Evolutionary conservation across 2,113 vertebrate species (phyloP).

Genomic region (Misgurnus mizolepis): DNA sequence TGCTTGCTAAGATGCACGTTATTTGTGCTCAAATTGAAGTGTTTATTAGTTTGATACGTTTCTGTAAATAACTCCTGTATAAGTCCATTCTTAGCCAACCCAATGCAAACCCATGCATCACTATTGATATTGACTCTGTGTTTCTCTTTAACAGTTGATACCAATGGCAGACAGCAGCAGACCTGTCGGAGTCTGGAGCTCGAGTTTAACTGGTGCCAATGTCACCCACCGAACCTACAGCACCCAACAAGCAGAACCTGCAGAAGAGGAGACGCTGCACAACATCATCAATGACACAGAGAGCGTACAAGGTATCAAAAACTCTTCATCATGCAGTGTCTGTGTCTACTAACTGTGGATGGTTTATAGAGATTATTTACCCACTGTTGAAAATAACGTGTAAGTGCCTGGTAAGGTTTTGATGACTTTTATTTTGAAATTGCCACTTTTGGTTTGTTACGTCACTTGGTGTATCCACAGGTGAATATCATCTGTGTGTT

Average conservation of each 20-base stretch:
- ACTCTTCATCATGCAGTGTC: no score
- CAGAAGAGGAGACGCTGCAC: slow-evolving; percentile 77
- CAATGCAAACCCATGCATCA: not conserved
- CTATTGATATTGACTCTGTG: not conserved
- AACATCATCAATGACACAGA: slow-evolving; percentile 85
- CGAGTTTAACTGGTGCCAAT: slow-evolving; percentile 35
- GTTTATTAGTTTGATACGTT: no score
- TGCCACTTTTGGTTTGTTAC: no score
- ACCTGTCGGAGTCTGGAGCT: slow-evolving; percentile 33
- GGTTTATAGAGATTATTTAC: not conserved
- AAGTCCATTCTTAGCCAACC: not conserved
- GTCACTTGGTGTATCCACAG: no score
- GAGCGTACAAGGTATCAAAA: slow-evolving; percentile 79
- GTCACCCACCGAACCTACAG: slow-evolving; percentile 69
- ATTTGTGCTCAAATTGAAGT: no score
- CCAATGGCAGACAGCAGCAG: slow-evolving; percentile 51
- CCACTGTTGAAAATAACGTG: no score
- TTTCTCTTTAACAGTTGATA: slow-evolving; percentile 51
- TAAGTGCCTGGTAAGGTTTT: no score
- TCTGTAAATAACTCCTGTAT: no score
- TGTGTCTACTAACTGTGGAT: not conserved
- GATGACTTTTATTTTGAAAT: no score
- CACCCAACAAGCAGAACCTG: slow-evolving; percentile 78
- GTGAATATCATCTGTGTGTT: no score
- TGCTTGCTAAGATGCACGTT: no score